Conservation (phyloP, 2,797 vertebrate genomes). For the Cetoscarus ocellatus region DNA sequence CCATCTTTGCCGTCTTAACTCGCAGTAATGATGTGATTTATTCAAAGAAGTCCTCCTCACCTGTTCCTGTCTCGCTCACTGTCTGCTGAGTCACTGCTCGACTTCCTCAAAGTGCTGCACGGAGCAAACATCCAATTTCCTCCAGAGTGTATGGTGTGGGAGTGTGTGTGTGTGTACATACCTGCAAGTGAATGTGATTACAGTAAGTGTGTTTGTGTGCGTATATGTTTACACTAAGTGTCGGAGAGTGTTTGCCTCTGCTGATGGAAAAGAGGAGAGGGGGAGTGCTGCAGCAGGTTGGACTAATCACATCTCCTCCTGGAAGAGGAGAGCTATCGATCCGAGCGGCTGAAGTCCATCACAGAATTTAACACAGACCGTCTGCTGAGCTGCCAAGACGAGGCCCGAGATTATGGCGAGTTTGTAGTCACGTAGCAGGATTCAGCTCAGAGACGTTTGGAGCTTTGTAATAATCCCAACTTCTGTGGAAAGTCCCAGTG, state of each 20-base stretch:
- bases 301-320: slow-evolving; percentile 54
- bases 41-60: not conserved
- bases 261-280: slow-evolving; percentile 53
- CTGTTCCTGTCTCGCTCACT: slow-evolving; percentile 3
- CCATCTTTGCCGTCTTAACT: slow-evolving; percentile 8
- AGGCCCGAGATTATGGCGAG: slow-evolving; percentile 15
- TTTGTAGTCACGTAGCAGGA: slow-evolving; percentile 25
- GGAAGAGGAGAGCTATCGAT: slow-evolving; percentile 60
- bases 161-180: slow-evolving; percentile 7
- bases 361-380: slow-evolving; percentile 30
- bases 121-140: slow-evolving; percentile 40
- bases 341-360: slow-evolving; percentile 22
- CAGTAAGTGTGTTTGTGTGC: slow-evolving; percentile 28
- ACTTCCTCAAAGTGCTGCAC: slow-evolving; percentile 46
- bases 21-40: slow-evolving; percentile 22
- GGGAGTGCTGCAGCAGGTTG: slow-evolving; percentile 39
- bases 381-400: not conserved
- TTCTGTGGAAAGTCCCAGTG: not conserved
- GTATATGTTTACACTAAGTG: slow-evolving; percentile 37
- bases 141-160: slow-evolving; percentile 3
- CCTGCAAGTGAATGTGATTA: slow-evolving; percentile 38
- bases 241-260: slow-evolving; percentile 40
- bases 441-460: not conserved
- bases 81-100: slow-evolving; percentile 64
- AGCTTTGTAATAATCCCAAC: too few relatives aligned